Evolutionary conservation across 2,113 vertebrate genomes (phyloP).

Genomic region (Pseudopipra pipra): DNA sequence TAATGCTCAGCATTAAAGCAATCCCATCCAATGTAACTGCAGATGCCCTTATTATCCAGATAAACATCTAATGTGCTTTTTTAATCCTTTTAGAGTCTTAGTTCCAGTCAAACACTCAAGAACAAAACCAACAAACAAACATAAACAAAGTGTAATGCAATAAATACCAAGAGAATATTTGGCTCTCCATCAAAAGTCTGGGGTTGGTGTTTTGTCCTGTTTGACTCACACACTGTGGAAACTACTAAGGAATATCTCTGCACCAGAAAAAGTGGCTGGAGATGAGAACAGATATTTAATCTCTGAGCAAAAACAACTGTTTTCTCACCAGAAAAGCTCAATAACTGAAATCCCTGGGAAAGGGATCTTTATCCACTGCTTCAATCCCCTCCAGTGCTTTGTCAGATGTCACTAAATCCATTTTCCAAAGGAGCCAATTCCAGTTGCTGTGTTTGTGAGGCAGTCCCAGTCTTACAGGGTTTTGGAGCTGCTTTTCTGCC

Average conservation of each 20-base stretch:
- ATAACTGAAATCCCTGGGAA: background rate
- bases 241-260: background rate
- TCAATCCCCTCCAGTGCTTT: background rate
- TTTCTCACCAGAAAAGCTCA: background rate
- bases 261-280: background rate
- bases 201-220: background rate
- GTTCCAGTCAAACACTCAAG: background rate
- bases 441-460: background rate
- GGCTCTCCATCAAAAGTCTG: background rate
- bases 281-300: too few relatives aligned
- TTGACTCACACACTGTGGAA: background rate
- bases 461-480: background rate
- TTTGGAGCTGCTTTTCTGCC: background rate
- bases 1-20: background rate
- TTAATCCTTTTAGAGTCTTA: background rate
- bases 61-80: background rate
- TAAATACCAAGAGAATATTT: background rate
- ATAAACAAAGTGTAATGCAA: background rate
- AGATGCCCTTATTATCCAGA: background rate
- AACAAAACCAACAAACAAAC: background rate
- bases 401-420: background rate
- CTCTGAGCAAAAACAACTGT: background rate
- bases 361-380: background rate
- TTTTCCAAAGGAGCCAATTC: background rate
- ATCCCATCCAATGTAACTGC: background rate